Percentiles rank a stretch among this genome's conserved stretches.
Evolutionary conservation across 2,888 invertebrate species (phyloP).

Genomic region (Gastracanthus pulcherrimus): DNA sequence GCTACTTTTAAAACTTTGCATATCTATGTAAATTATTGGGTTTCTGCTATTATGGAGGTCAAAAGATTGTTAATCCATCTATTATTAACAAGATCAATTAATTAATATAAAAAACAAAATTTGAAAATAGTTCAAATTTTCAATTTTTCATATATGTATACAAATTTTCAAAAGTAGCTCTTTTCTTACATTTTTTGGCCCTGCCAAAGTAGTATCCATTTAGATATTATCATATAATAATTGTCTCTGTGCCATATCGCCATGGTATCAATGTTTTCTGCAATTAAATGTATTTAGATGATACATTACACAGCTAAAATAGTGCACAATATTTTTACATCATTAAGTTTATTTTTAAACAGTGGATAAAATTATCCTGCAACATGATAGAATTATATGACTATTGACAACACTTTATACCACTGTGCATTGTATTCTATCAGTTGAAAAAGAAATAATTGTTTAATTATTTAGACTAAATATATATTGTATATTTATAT

Average conservation of each 20-base stretch:
- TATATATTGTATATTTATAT: conserved; percentile 15
- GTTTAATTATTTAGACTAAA: conserved; percentile 1
- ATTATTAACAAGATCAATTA: not conserved
- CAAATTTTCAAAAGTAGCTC: conserved; percentile 2
- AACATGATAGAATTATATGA: conserved; percentile 43
- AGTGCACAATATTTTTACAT: conserved; percentile 36
- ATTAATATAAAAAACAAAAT: not conserved
- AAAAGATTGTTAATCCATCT: not conserved
- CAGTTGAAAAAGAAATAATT: conserved; percentile 25
- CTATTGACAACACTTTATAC: conserved; percentile 22
- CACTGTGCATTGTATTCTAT: conserved; percentile 25
- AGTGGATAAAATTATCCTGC: conserved; percentile 33
- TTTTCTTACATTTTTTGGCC: not conserved
- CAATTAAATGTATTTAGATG: not conserved
- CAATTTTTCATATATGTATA: not conserved
- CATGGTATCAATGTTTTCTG: not conserved
- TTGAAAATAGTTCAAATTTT: not conserved
- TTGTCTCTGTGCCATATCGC: not conserved
- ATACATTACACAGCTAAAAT: conserved; percentile 27
- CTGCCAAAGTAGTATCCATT: not conserved
- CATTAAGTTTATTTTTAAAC: conserved; percentile 37
- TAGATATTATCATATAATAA: too few relatives aligned
- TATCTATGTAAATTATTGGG: not conserved
- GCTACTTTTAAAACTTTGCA: conserved; percentile 17
- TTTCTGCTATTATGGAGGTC: not conserved